These are phyloP conservation scores for Cololabis saira DNA, from an alignment of 2,113 vertebrate species.

Conservation along the genomic window DNA sequence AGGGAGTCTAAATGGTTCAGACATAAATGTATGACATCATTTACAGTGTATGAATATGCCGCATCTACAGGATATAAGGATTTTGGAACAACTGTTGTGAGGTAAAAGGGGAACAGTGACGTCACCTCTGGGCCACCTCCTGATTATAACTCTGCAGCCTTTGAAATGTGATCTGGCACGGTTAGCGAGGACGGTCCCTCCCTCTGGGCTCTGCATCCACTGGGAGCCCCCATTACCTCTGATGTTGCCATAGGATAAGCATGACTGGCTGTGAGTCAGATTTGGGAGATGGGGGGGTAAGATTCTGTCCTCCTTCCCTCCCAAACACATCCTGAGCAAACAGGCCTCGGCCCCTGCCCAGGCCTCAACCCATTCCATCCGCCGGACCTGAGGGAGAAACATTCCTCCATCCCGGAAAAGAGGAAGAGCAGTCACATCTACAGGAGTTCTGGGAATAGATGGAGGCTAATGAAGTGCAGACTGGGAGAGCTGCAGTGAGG, in stretches of 20 bases:
- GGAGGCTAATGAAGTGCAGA: slow-evolving; percentile 81
- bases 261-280: slow-evolving; percentile 73
- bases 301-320: slow-evolving; percentile 45
- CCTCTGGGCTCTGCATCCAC: slow-evolving; percentile 42
- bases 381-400: slow-evolving; percentile 74
- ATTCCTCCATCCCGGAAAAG: slow-evolving; percentile 78
- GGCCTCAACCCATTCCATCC: slow-evolving; percentile 72
- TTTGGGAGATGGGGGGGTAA: slow-evolving; percentile 30
- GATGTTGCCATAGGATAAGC: slow-evolving; percentile 58
- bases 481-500: slow-evolving; percentile 43
- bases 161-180: slow-evolving; percentile 41
- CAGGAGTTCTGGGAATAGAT: slow-evolving; percentile 77
- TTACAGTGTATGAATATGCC: slow-evolving; percentile 4
- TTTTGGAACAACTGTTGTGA: background rate
- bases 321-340: slow-evolving; percentile 71
- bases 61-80: background rate
- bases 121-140: slow-evolving; percentile 15
- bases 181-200: slow-evolving; percentile 27
- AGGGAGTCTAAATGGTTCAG: slow-evolving; percentile 5
- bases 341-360: slow-evolving; percentile 62
- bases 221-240: slow-evolving; percentile 32
- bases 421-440: slow-evolving; percentile 79
- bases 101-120: slow-evolving; percentile 6
- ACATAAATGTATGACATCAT: background rate
- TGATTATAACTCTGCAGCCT: background rate